Percentiles rank a stretch among this genome's conserved stretches.
Evolutionary conservation across 2,113 vertebrate species (phyloP).

Genomic region (Tor tambroides): DNA sequence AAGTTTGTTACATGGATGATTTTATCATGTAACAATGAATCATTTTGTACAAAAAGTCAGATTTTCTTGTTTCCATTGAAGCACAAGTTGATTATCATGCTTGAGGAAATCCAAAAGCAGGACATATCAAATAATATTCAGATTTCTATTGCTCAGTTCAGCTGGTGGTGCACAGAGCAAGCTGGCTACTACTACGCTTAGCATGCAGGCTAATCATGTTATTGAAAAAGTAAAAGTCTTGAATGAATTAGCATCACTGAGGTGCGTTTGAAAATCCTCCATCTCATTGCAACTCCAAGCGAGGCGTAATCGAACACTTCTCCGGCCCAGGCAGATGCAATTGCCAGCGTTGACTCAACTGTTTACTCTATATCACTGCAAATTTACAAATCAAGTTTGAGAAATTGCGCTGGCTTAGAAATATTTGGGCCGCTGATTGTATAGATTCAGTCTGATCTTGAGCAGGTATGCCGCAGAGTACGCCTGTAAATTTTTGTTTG

Average conservation of each 20-base stretch:
- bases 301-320: conserved; percentile 59
- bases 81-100: background rate
- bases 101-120: background rate
- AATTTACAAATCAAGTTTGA: conserved; percentile 59
- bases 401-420: conserved; percentile 55
- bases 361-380: conserved; percentile 61
- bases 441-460: conserved; percentile 57
- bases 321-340: conserved; percentile 52
- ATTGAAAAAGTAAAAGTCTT: conserved; percentile 47
- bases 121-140: background rate
- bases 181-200: conserved; percentile 28
- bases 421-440: conserved; percentile 61
- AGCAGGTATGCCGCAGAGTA: conserved; percentile 58
- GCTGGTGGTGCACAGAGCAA: conserved; percentile 25
- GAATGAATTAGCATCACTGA: conserved; percentile 52
- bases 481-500: conserved; percentile 56
- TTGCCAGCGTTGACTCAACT: conserved; percentile 53
- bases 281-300: conserved; percentile 59
- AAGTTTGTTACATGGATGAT: background rate
- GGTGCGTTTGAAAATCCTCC: conserved; percentile 52
- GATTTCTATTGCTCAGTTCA: conserved; percentile 12
- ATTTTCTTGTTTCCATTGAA: background rate
- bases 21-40: background rate
- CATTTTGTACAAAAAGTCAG: background rate
- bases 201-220: conserved; percentile 29